These are phyloP conservation scores for Odontomachus brunneus DNA, from an alignment of 1,140 invertebrate species.

Conservation along the genomic window DNA sequence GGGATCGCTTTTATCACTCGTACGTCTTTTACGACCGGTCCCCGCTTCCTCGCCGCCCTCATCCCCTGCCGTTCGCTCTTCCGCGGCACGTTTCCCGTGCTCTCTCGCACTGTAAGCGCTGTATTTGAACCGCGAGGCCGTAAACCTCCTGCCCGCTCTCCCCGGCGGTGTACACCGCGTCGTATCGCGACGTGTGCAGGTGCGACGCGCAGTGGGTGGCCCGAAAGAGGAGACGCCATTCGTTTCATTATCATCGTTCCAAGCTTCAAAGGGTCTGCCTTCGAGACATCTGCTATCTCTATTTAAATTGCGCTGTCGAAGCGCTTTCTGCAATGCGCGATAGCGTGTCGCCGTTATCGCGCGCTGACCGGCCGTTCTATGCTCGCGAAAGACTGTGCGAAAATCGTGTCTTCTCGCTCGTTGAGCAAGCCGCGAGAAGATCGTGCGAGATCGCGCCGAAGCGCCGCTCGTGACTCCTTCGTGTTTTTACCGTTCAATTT, in stretches of 20 bases:
- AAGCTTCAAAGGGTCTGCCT: neutral
- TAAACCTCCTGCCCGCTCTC: conserved; percentile 34
- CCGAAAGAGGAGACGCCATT: neutral
- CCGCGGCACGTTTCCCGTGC: conserved; percentile 15
- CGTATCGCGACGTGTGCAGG: conserved; percentile 38
- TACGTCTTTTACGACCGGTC: conserved; percentile 78
- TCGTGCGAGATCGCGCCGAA: too few relatives aligned
- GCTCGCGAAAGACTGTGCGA: neutral
- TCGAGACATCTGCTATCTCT: conserved; percentile 20
- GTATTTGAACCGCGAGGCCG: conserved; percentile 39
- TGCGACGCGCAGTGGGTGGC: conserved; percentile 42
- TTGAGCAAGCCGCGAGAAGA: too few relatives aligned
- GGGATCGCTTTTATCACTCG: conserved; percentile 78
- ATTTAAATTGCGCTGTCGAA: conserved; percentile 1
- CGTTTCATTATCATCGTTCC: neutral
- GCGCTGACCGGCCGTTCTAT: neutral
- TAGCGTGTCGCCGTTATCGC: neutral
- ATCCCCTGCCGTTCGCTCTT: conserved; percentile 2
- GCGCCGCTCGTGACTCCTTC: too few relatives aligned
- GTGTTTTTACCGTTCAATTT: too few relatives aligned
- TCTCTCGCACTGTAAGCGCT: conserved; percentile 11
- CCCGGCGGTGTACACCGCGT: conserved; percentile 27
- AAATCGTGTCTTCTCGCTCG: neutral
- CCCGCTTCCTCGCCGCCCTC: conserved; percentile 38
- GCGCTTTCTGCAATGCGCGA: neutral